These are phyloP conservation scores for Anneissia japonica DNA, from an alignment of 35 echinoderm and acorn worm genomes.

Conservation along the genomic window DNA sequence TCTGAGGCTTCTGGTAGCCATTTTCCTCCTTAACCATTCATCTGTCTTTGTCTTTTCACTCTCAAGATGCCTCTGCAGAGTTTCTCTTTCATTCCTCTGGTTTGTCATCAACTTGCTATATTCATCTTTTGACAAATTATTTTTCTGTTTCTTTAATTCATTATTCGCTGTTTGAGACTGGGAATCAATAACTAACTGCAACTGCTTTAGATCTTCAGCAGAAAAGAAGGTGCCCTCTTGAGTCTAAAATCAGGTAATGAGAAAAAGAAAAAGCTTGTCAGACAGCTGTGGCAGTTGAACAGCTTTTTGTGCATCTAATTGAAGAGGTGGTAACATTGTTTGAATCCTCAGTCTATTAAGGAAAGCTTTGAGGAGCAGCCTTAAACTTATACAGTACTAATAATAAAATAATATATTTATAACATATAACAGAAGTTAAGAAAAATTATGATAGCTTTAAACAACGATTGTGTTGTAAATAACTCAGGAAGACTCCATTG, in stretches of 20 bases:
- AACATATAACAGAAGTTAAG: too few species aligned
- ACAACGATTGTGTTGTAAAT: too few species aligned
- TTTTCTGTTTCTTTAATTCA: slow-evolving; percentile 54
- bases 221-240: too few species aligned
- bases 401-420: too few species aligned
- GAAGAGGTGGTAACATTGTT: too few species aligned
- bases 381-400: too few species aligned
- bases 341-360: too few species aligned
- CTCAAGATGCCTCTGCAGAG: slow-evolving; percentile 13
- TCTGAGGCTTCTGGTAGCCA: neutral
- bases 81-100: slow-evolving; percentile 46
- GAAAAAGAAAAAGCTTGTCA: neutral
- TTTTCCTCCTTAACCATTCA: neutral
- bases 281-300: too few species aligned
- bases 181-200: neutral
- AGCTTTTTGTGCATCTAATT: too few species aligned
- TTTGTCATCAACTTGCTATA: slow-evolving; percentile 59
- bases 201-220: neutral
- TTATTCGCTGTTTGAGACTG: slow-evolving; percentile 29
- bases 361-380: too few species aligned
- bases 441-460: too few species aligned
- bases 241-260: neutral
- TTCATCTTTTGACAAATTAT: slow-evolving; percentile 53
- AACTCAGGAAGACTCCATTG: too few species aligned
- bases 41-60: neutral